These are phyloP conservation scores for Drosophila nigricruria DNA, from an alignment of 2,888 invertebrate species.

Conservation along the genomic window DNA sequence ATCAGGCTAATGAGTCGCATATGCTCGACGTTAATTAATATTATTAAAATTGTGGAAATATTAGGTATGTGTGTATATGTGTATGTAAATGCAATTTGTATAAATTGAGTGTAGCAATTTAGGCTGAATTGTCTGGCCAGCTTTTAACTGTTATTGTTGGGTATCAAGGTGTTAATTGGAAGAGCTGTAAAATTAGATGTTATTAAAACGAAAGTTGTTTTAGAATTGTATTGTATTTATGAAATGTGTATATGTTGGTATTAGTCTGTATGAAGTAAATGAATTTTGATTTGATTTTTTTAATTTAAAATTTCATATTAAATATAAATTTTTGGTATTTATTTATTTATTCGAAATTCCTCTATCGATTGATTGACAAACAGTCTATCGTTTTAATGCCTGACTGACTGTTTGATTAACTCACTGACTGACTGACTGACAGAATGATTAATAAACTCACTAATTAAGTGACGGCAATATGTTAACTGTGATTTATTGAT, in stretches of 20 bases:
- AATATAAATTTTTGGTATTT: too few species aligned
- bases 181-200: too few species aligned
- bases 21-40: constrained; percentile 39
- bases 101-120: constrained; percentile 6
- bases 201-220: background rate
- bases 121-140: background rate
- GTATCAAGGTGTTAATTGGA: background rate
- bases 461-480: background rate
- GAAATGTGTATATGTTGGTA: background rate
- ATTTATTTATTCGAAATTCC: too few species aligned
- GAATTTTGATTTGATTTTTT: too few species aligned
- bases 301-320: too few species aligned
- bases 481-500: background rate
- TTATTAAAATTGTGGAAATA: constrained; percentile 9
- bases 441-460: constrained; percentile 6
- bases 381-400: background rate
- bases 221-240: background rate
- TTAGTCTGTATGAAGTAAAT: too few species aligned
- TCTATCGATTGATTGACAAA: constrained; percentile 4
- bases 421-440: background rate
- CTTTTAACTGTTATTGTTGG: background rate
- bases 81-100: background rate
- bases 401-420: constrained; percentile 2
- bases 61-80: background rate
- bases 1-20: constrained; percentile 46